Base-by-base conservation (phyloP, 2,113 vertebrate species). In the Lipotes vexillifer region DNA sequence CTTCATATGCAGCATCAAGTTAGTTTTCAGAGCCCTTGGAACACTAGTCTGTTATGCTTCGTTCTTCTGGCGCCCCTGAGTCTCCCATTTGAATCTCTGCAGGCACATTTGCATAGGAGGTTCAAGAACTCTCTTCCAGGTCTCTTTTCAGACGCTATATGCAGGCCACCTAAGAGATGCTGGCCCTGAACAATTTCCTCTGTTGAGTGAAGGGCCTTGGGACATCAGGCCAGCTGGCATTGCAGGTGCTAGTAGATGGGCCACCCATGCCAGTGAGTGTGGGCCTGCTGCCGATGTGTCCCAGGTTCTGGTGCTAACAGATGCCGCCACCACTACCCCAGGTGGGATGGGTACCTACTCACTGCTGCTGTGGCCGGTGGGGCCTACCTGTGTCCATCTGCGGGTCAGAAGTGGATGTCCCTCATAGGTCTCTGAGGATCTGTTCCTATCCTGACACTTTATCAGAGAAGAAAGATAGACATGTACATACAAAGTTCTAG, bases 251-350 rank as follows among this genome's bases (percentile, higher is more conserved):
- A 8, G 12, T 3, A 18, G 27, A 18, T 23, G 31, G 27, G 55
- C 3, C 31, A 20, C 20, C 2, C 15, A 6, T 65, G 80, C 63
- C 13, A 2, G 21, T 36, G 21, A 21, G 17, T 44, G 21, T 29
- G 49, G 31, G 13, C 10, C 5, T 1, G 6, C 12, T 3, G 3
- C 0, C 12, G 15, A 3, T 17, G 3, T 20, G 17, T 13, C 4
- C 8, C 21, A 27, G 55, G 46, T 20, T 65, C 23, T 49, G 55
- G 33, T 59, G 2, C 38, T 17, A 15, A 66, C 23, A 46, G 80
- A 23, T 75, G 25, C 18, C 14, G 6, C 23, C 23, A 15, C 74
- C n/a, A 57, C 36, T 27, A 18, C 15, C 14, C n/a, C 5, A 7
- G 29, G 8, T 25, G 17, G 77, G 49, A 6, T 6, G 5, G 46